Evolutionary conservation across 2,113 vertebrate species (phyloP), one percentile per base, ranked within the genome.

Genomic region (Urocolius indicus): DNA sequence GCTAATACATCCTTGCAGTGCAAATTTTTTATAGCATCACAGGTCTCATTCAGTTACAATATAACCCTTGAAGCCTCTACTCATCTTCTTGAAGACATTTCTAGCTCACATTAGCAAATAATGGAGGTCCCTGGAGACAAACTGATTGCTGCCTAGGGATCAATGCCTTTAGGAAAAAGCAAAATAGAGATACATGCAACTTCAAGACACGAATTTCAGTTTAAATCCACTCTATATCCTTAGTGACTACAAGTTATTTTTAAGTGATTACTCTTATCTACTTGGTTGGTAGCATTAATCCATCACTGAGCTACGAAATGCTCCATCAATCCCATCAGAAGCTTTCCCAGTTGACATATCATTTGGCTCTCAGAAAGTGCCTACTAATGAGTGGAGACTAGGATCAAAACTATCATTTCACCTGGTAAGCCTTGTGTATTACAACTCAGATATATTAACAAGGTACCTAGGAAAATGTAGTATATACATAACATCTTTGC

Each of bases 41-140:
- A 90, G 77, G 94, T 65, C 77, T 94, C 45, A 63, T 87, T 71
- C 80, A 78, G 43, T 66, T 86, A 85, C 51, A 86, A 51, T 74
- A 91, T 41, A 92, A 94, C n/a, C 84, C 62, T 63, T 74, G 74
- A 87, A 73, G 73, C 82, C 75, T 80, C 23, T 81, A 88, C 59
- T 48, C 57, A 68, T 84, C 73, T 88, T 72, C 73, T 30, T 55
- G 41, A 95, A 89, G 69, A 77, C 61, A 88, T 73, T 84, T 92
- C 62, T 38, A 90, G 41, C 57, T 65, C 84, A 34, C 23, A 89
- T 95, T 93, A 91, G 38, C 81, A 79, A 43, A 58, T 68, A 95
- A 96, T 89, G 57, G 58, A 87, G 36, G 49, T 30, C 76, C 89
- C 63, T 94, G 76, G 61, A 91, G 63, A 90, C 65, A 92, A 94